A percentile compares a stretch with the other conserved stretches of the same genome.
Conservation (phyloP, 2,113 vertebrate species). For the Dicentrarchus labrax region DNA sequence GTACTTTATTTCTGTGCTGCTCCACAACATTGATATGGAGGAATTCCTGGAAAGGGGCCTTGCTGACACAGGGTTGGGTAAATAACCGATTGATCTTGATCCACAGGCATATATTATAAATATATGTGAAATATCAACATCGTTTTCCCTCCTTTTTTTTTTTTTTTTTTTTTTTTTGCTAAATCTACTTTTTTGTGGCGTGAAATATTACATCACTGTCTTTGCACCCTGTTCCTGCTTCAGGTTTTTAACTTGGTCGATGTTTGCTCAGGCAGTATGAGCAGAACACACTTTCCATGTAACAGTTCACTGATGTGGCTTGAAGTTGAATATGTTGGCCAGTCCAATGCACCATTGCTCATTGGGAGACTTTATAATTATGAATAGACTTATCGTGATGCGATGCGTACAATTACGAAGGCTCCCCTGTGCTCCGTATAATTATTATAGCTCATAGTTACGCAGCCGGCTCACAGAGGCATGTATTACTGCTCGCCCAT, state of each 20-base stretch:
- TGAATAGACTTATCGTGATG: slow-evolving; percentile 50
- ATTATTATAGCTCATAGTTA: slow-evolving; percentile 74
- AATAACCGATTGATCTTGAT: slow-evolving; percentile 75
- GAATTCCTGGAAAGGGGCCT: slow-evolving; percentile 88
- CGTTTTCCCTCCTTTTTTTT: slow-evolving; percentile 31
- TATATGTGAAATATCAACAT: slow-evolving; percentile 54
- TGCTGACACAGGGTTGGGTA: slow-evolving; percentile 71
- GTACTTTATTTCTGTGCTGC: slow-evolving; percentile 91
- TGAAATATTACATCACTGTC: slow-evolving; percentile 57
- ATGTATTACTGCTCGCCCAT: slow-evolving; percentile 73
- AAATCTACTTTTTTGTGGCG: slow-evolving; percentile 46
- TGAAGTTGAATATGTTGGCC: slow-evolving; percentile 32
- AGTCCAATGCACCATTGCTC: slow-evolving; percentile 49
- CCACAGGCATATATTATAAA: slow-evolving; percentile 62
- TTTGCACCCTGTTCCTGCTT: slow-evolving; percentile 25
- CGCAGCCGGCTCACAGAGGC: slow-evolving; percentile 68
- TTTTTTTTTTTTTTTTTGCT: slow-evolving; percentile 43
- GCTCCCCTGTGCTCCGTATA: slow-evolving; percentile 65
- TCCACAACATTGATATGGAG: slow-evolving; percentile 91
- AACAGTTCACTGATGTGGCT: slow-evolving; percentile 49
- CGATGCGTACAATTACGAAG: slow-evolving; percentile 59
- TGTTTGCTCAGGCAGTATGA: slow-evolving; percentile 64
- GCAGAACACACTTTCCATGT: slow-evolving; percentile 55
- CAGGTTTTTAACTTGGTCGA: slow-evolving; percentile 32
- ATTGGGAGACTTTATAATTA: slow-evolving; percentile 61